Evolutionary conservation across 2,888 invertebrate genomes (phyloP), one percentile per base, ranked within the genome.

Genomic region (Melitaea athalia): DNA sequence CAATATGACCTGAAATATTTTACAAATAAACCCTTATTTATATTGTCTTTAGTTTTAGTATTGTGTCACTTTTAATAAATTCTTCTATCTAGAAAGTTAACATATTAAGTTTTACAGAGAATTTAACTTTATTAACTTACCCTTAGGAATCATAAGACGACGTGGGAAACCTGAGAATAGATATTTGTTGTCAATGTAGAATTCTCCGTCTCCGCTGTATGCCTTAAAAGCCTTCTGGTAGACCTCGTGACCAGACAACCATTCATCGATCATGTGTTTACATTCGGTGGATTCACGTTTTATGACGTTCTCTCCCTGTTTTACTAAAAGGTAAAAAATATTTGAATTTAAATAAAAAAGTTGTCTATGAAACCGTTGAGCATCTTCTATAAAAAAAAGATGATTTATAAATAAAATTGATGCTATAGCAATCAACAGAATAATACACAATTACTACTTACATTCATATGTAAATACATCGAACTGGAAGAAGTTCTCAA

Each of bases 111-210:
- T 4, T 45, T 11, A 14, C 11, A 11, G 1, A 15, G 15, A 12
- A n/a, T 45, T 15, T 11, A 5, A 0, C 11, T 24, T 53, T 6
- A 6, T 24, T 12, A 55, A 57, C 73, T 10, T 72, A 90, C 94
- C 96, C 83, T 94, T 95, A 77, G 96, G 96, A 68, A 96, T 85
- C 79, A 94, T 80, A 64, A 96, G 85, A 74, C 95, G 94, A 65
- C 94, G 92, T 14, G 95, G 95, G 82, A 94, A 93, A 53, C 94
- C 94, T 71, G 93, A 93, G 76, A 94, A 91, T 57, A 91, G 88
- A 80, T 94, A 88, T 59, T 85, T 81, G 72, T 85, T 79, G 72
- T 93, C 92, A 72, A 94, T 74, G 70, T 88, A 77, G 80, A 93
- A 93, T 57, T 89, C 85, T 76, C 88, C 89, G 52, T 89, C 86